phyloP scores from a whole-genome alignment of 1,140 invertebrate genomes.

The Diuraphis noxia region DNA sequence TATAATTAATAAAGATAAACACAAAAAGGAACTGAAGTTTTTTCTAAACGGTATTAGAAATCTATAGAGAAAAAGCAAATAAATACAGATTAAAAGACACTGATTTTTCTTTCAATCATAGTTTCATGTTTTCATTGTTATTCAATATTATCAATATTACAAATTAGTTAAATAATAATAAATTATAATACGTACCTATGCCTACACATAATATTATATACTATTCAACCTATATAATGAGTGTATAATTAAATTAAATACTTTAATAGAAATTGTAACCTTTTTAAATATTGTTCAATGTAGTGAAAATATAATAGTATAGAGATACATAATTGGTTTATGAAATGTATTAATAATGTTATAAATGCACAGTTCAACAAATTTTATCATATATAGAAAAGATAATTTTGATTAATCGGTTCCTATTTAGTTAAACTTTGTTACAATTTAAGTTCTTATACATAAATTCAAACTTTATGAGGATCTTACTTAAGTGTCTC shows the following conservation, averaged over 20 bases:
- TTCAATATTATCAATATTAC: background rate
- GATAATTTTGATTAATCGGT: constrained; percentile 19
- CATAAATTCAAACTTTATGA: constrained; percentile 29
- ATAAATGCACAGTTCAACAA: background rate
- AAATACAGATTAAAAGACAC: background rate
- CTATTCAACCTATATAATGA: background rate
- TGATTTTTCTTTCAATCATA: background rate
- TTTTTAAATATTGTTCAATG: background rate
- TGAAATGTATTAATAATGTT: background rate
- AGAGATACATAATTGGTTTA: background rate
- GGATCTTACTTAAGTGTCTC: constrained; percentile 18
- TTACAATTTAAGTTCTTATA: background rate
- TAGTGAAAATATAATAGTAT: background rate
- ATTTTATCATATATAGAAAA: constrained; percentile 3
- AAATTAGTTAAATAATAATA: background rate
- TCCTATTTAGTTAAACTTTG: constrained; percentile 5
- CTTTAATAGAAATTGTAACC: background rate
- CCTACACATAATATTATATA: background rate
- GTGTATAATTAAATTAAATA: background rate
- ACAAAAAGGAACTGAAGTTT: background rate
- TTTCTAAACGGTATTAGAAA: background rate
- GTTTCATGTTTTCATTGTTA: background rate
- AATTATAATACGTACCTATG: background rate
- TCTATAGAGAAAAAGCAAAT: background rate
- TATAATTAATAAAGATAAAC: background rate